Evolutionary conservation across 2,888 invertebrate species (phyloP).

Genomic region (Oxytorus armatus): DNA sequence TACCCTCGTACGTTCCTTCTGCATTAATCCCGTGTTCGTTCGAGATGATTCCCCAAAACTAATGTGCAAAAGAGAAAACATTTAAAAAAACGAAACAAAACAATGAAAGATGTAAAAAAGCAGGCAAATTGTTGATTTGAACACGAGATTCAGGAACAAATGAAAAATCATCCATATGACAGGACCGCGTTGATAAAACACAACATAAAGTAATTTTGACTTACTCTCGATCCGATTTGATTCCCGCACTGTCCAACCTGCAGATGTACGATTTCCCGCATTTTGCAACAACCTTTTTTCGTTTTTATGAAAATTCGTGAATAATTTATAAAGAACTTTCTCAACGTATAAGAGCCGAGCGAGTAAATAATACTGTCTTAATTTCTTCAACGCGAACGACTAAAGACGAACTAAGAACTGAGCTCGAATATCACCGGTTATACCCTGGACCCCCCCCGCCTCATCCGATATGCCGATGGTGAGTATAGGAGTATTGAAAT

Average conservation of each 20-base stretch:
- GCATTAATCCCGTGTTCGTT: conserved; percentile 40
- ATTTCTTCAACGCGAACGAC: conserved; percentile 1
- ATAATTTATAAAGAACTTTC: not conserved
- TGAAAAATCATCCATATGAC: not conserved
- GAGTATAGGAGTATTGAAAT: too few relatives aligned
- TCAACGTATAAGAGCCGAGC: too few relatives aligned
- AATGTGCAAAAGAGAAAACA: not conserved
- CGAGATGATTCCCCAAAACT: conserved; percentile 52
- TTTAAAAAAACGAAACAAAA: not conserved
- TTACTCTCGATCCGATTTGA: conserved; percentile 86
- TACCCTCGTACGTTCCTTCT: conserved; percentile 33
- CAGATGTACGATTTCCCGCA: conserved; percentile 88
- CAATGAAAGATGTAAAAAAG: too few relatives aligned
- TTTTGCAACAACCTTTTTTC: conserved; percentile 71
- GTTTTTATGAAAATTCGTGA: not conserved
- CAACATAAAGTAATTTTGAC: not conserved
- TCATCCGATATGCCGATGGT: not conserved
- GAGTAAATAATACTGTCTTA: not conserved
- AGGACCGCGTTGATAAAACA: not conserved
- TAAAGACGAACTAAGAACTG: not conserved
- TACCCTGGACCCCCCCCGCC: not conserved
- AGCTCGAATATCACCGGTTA: not conserved
- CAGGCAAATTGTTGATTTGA: too few relatives aligned
- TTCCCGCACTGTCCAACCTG: conserved; percentile 88
- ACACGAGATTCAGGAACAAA: too few relatives aligned